Evolutionary conservation across 2,797 vertebrate species (phyloP), one percentile per base, ranked within the genome.

Genomic region (Xenentodon cancila): DNA sequence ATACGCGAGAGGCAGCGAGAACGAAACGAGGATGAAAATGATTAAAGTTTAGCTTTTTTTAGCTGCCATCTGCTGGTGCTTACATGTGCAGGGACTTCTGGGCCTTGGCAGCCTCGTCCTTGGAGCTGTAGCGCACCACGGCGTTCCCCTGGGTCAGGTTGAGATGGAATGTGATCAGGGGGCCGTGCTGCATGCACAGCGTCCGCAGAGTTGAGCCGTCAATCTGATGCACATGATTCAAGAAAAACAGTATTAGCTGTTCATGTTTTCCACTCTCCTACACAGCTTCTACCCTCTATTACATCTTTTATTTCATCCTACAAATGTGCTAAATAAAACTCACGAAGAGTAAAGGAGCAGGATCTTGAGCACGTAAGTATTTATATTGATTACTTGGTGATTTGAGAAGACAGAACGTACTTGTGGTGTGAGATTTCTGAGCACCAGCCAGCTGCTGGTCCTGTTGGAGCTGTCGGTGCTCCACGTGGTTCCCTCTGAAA

Each of bases 31-130:
- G 18, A 47, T 13, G 20, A 12, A 5, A 21, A 47, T 13, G 3
- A 5, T 7, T 19, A 7, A 17, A 18, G 43, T 5, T 9, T 9
- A 9, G 21, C 6, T 50, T 12, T 18, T 25, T 27, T 49, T 20
- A 32, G 11, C n/a, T n/a, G n/a, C n/a, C n/a, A n/a, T n/a, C 9
- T 59, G 61, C 27, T 30, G 27, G 51, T 51, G 73, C 95, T 1
- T 92, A 99, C 97, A 99, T 99, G 94, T 99, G 97, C 91, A 99
- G 94, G 91, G 97, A 99, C 86, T 99, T 99, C 84, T 99, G 97
- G 89, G 97, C 97, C 89, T 99, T 99, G 77, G 96, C 95, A 9
- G 97, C 95, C 70, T 99, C 97, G 37, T 99, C 97, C 94, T 97
- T 98, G 89, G 97, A 98, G 91, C 96, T 99, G 93, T 99, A 99